Evolutionary conservation across 2,113 vertebrate species (phyloP).

Genomic region (Cheirogaleus medius): DNA sequence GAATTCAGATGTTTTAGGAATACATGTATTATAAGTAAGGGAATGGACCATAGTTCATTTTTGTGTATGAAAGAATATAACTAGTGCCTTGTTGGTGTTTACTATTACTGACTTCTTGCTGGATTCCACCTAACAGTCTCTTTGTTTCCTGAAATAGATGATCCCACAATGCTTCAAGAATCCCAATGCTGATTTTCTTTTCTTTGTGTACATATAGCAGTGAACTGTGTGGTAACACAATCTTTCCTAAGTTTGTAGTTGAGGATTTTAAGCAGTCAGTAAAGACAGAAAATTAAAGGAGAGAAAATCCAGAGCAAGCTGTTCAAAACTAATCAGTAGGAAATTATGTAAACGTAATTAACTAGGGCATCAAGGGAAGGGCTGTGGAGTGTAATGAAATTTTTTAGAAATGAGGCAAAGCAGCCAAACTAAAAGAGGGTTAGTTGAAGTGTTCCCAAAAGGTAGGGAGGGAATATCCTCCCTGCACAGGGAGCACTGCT

Average conservation of each 20-base stretch:
- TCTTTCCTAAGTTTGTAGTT: conserved; percentile 25
- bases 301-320: conserved; percentile 64
- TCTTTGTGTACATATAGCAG: not conserved
- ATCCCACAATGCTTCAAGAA: not conserved
- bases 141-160: conserved; percentile 15
- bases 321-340: conserved; percentile 72
- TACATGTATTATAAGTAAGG: not conserved
- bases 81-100: not conserved
- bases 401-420: conserved; percentile 51
- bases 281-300: conserved; percentile 75
- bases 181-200: not conserved
- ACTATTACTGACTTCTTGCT: conserved; percentile 28
- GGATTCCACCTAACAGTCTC: not conserved
- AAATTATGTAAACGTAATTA: conserved; percentile 77
- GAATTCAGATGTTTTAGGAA: not conserved
- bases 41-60: not conserved
- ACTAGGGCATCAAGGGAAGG: conserved; percentile 67
- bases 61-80: not conserved
- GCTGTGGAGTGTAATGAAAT: conserved; percentile 17
- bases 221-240: not conserved
- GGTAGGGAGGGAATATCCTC: not conserved
- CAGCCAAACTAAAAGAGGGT: conserved; percentile 59
- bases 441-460: conserved; percentile 12
- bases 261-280: conserved; percentile 55
- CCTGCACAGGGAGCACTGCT: not conserved